A percentile compares a stretch with the other conserved stretches of the same genome.
phyloP scores from a whole-genome alignment of 2,113 vertebrate genomes.

The Megalops atlanticus region DNA sequence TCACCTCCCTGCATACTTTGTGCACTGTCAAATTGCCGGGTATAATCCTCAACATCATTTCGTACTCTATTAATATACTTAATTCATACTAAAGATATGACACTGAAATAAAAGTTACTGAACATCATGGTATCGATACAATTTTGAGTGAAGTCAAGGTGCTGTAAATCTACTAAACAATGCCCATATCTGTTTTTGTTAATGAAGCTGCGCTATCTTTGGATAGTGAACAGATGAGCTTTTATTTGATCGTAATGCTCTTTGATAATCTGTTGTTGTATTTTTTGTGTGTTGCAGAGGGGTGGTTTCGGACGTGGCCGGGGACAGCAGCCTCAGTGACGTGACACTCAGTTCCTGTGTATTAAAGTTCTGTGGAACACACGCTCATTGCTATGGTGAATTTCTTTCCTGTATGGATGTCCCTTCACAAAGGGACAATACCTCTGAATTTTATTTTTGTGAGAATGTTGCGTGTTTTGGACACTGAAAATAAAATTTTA shows the following conservation, averaged over 20 bases:
- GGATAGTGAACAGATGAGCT: too few relatives aligned
- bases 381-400: not conserved
- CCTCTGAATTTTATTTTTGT: not conserved
- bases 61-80: not conserved
- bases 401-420: not conserved
- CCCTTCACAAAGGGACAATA: not conserved
- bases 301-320: slow-evolving; percentile 96
- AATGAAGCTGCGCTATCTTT: too few relatives aligned
- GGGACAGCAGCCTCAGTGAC: slow-evolving; percentile 93
- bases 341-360: slow-evolving; percentile 72
- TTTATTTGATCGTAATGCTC: too few relatives aligned
- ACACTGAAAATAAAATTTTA: too few relatives aligned
- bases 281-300: slow-evolving; percentile 74
- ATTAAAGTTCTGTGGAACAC: slow-evolving; percentile 81
- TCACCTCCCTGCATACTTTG: not conserved
- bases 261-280: too few relatives aligned
- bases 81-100: too few relatives aligned
- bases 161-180: too few relatives aligned
- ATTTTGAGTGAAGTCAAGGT: too few relatives aligned
- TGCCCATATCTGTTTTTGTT: too few relatives aligned
- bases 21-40: not conserved
- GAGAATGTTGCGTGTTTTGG: too few relatives aligned
- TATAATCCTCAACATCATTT: not conserved
- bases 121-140: too few relatives aligned
- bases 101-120: too few relatives aligned